Base-by-base conservation (phyloP, 2,888 invertebrate species). In the Itoplectis maculator region DNA sequence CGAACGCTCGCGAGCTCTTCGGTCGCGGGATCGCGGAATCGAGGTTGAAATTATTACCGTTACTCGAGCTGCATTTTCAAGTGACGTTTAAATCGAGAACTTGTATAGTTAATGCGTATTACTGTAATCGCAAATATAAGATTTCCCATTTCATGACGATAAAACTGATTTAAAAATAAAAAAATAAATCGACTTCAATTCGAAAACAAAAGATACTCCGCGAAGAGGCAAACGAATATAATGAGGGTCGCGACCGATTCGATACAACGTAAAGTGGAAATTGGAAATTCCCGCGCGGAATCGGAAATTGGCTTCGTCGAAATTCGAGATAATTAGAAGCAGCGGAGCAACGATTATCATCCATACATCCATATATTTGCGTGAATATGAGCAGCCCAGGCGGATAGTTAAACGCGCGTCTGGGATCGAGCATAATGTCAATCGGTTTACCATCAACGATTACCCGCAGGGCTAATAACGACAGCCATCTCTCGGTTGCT, bases 341-440 rank as follows among this genome's bases (percentile, higher is more conserved):
- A 29, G 56, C 54, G 9, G 20, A 23, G 56, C 56, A 13, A 23
- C 13, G 5, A 3, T 29, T 23, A 29, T 29, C 5, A 29, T 29
- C 29, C 29, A 29, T n/a, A n/a, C 29, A 29, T 5, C 29, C 23
- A 56, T 56, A 23, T 23, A 61, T 40, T 61, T n/a, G n/a, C 61
- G 6, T 8, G 20, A 18, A 11, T 40, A n/a, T 20, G 40, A 15
- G 69, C 40, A 15, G 69, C 40, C 40, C 20, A 11, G 18, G 13
- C n/a, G 8, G 49, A 68, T 37, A 51, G 47, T 51, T 40, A 54
- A 54, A 29, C 29, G 35, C 29, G 35, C 37, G 35, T 69, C 9
- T 18, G 18, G 51, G 54, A 69, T 54, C 40, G 40, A 40, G 69
- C 37, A 69, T 54, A 69, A 69, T 51, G 54, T 69, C 40, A 54